phyloP scores from a whole-genome alignment of 1,140 invertebrate species.

The Bradynema listronoti region DNA sequence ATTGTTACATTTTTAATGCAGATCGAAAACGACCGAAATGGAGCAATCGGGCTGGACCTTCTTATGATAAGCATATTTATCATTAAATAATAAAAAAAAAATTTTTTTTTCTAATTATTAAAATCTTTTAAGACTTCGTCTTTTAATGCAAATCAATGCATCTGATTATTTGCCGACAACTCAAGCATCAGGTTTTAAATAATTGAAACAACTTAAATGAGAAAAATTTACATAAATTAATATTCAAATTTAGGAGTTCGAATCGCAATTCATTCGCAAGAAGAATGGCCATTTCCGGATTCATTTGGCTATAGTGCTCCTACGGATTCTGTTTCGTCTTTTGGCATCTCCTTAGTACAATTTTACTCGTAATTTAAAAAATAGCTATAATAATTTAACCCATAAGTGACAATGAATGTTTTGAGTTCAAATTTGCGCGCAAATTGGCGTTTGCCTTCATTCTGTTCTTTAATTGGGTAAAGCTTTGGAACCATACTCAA shows the following conservation, averaged over 20 bases:
- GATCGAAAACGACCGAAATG: slow-evolving; percentile 23
- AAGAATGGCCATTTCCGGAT: slow-evolving; percentile 40
- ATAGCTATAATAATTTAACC: no score
- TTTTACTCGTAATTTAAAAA: no score
- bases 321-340: slow-evolving; percentile 43
- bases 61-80: slow-evolving; percentile 39
- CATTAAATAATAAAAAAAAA: slow-evolving; percentile 8
- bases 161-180: slow-evolving; percentile 54
- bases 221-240: not conserved
- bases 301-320: slow-evolving; percentile 48
- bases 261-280: slow-evolving; percentile 48
- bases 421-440: no score
- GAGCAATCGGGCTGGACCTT: slow-evolving; percentile 47
- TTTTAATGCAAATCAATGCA: slow-evolving; percentile 49
- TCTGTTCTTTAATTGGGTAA: no score
- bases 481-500: no score
- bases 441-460: no score
- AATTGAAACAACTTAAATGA: no score
- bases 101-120: no score
- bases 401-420: no score
- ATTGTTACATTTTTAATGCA: slow-evolving; percentile 51
- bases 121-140: slow-evolving; percentile 46
- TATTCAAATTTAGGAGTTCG: slow-evolving; percentile 31
- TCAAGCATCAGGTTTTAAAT: slow-evolving; percentile 28
- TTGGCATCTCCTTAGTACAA: slow-evolving; percentile 38